phyloP scores from a whole-genome alignment of 2,797 vertebrate species.

The Enoplosus armatus region DNA sequence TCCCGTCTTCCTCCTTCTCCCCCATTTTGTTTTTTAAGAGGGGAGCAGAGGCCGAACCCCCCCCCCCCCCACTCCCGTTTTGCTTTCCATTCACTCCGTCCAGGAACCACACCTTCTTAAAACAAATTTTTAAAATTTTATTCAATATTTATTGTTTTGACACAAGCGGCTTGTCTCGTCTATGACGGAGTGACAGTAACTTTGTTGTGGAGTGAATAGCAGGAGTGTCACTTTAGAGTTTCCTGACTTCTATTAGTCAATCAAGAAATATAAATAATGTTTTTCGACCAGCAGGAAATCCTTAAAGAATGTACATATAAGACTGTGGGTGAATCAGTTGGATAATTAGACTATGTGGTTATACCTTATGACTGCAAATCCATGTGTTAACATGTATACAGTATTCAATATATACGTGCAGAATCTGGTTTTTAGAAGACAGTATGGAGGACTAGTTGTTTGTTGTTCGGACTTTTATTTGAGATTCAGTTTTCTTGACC shows the following conservation, averaged over 20 bases:
- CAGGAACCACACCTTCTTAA: neutral
- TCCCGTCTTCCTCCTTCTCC: slow-evolving; percentile 51
- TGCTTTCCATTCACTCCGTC: slow-evolving; percentile 22
- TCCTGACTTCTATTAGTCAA: neutral
- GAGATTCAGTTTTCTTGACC: neutral
- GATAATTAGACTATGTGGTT: neutral
- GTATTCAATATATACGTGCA: neutral
- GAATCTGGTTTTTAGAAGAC: neutral
- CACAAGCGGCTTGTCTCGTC: neutral
- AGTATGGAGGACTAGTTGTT: neutral
- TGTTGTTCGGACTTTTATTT: neutral
- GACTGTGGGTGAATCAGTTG: neutral
- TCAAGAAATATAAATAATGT: neutral
- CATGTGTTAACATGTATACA: neutral
- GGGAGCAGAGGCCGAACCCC: slow-evolving; percentile 33
- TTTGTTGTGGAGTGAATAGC: neutral
- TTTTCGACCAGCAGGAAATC: neutral
- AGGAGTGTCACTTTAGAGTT: neutral
- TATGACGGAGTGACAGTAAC: neutral
- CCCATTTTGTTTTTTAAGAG: slow-evolving; percentile 66
- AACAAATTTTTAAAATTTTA: neutral
- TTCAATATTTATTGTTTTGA: neutral
- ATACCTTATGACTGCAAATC: neutral
- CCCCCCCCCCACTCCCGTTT: too few species aligned
- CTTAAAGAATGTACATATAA: neutral